Conservation (phyloP, 2,113 vertebrate genomes). For the Neomonachus schauinslandi region DNA sequence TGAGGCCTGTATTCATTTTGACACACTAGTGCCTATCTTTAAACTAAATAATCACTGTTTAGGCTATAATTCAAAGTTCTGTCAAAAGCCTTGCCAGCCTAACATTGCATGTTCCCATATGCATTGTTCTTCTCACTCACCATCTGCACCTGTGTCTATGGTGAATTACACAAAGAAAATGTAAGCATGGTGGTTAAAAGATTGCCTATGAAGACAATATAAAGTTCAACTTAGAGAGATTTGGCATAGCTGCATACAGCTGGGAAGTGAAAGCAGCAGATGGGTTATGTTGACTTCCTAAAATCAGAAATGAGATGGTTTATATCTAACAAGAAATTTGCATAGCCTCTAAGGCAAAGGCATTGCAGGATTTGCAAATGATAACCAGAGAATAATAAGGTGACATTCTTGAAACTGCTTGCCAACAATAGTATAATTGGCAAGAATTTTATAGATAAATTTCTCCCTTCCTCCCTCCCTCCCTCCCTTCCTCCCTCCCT, state of each 20-base stretch:
- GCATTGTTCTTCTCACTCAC: conserved; percentile 57
- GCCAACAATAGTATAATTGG: neutral
- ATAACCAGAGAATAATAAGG: conserved; percentile 53
- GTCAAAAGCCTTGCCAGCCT: conserved; percentile 28
- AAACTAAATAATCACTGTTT: neutral
- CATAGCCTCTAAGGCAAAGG: conserved; percentile 59
- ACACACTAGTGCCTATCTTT: neutral
- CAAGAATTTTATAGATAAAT: neutral
- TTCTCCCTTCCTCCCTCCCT: neutral
- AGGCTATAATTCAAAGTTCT: conserved; percentile 53
- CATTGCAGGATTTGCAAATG: neutral
- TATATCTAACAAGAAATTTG: conserved; percentile 69
- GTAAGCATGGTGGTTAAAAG: conserved; percentile 61
- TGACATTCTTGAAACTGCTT: conserved; percentile 12
- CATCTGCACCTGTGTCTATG: conserved; percentile 75
- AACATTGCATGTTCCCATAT: conserved; percentile 41
- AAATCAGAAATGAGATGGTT: conserved; percentile 75
- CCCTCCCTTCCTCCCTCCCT: neutral
- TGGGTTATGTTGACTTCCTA: conserved; percentile 80
- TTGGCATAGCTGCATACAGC: conserved; percentile 69
- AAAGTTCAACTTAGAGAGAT: conserved; percentile 72
- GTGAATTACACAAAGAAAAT: conserved; percentile 74
- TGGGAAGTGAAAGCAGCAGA: conserved; percentile 78
- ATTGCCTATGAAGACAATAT: conserved; percentile 57
- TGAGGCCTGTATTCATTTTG: neutral